A percentile compares a stretch with the other conserved stretches of the same genome.
Conservation (phyloP, 2,113 vertebrate species). For the Nycticebus coucang region DNA sequence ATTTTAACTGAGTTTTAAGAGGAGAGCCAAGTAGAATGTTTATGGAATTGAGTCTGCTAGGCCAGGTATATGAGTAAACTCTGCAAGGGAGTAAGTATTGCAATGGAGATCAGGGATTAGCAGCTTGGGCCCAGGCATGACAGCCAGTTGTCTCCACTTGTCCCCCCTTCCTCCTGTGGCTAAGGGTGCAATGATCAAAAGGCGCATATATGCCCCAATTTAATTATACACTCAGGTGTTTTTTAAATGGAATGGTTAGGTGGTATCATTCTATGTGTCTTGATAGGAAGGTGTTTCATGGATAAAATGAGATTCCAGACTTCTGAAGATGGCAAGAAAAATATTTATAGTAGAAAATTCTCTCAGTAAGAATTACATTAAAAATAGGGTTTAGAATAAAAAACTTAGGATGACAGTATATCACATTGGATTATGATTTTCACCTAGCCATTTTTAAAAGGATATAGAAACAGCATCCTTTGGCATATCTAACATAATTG, state of each 20-base stretch:
- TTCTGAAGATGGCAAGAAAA: background rate
- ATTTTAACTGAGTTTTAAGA: background rate
- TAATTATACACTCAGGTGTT: background rate
- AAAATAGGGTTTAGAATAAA: background rate
- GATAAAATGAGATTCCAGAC: background rate
- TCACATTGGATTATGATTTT: background rate
- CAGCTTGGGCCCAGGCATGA: background rate
- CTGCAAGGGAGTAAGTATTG: rapidly evolving
- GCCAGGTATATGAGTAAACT: background rate
- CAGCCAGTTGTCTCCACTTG: background rate
- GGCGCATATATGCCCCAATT: background rate
- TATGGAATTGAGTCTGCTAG: background rate
- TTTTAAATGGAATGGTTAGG: background rate
- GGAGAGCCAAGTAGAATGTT: background rate
- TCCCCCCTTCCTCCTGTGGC: background rate
- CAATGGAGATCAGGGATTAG: background rate
- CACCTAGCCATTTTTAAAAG: background rate
- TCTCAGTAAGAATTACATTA: background rate
- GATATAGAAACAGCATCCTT: background rate
- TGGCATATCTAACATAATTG: background rate
- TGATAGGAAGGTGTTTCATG: background rate
- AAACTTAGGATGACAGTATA: background rate
- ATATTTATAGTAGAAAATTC: background rate
- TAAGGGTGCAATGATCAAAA: background rate
- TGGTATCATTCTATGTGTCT: background rate